phyloP scores from a whole-genome alignment of 2,797 vertebrate species.

The Gymnodraco acuticeps region DNA sequence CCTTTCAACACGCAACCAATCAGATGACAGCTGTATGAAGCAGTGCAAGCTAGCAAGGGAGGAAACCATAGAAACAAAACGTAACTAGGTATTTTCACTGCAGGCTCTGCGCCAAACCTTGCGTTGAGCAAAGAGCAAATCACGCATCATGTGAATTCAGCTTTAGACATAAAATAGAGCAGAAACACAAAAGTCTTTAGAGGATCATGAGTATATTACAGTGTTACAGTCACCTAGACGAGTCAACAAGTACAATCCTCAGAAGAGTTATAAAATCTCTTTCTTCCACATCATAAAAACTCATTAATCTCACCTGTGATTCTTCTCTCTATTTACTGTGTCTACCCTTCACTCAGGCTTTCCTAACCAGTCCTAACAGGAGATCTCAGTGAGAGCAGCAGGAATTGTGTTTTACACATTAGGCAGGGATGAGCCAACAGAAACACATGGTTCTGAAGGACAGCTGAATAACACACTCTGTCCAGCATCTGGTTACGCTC shows the following conservation, averaged over 20 bases:
- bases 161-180: not conserved
- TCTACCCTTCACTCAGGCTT: constrained; percentile 14
- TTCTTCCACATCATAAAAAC: not conserved
- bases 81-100: too few relatives aligned
- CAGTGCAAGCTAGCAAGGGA: too few relatives aligned
- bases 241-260: not conserved
- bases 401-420: constrained; percentile 79
- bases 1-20: too few relatives aligned
- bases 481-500: constrained; percentile 76
- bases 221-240: not conserved
- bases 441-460: constrained; percentile 76
- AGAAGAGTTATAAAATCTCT: not conserved
- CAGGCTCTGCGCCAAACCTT: too few relatives aligned
- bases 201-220: not conserved
- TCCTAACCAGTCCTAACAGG: constrained; percentile 18
- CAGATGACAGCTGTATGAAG: too few relatives aligned
- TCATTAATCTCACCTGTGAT: not conserved
- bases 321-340: not conserved
- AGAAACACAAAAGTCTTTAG: not conserved
- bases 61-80: too few relatives aligned
- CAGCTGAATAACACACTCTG: constrained; percentile 72
- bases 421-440: constrained; percentile 70
- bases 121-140: too few relatives aligned
- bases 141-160: too few relatives aligned
- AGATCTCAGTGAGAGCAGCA: constrained; percentile 51